Evolutionary conservation across 2,797 vertebrate species (phyloP), one percentile per base, ranked within the genome.

Genomic region (Phataginus tetradactyla): DNA sequence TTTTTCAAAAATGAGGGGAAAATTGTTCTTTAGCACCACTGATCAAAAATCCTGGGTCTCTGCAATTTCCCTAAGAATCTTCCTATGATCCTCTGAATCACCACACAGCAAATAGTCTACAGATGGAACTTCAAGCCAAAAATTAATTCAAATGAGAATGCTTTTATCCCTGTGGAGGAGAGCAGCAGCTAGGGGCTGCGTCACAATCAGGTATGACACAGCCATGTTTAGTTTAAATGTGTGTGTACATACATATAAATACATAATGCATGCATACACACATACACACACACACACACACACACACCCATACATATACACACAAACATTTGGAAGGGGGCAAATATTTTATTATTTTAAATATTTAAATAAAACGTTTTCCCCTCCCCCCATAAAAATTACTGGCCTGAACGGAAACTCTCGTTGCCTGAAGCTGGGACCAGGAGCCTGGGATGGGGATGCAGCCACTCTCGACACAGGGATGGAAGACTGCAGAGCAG

Each of bases 21-120:
- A 95, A 72, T 61, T 25, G 4, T 77, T 92, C 63, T 34, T 42
- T 59, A 87, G 7, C 59, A 63, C 34, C 74, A 89, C 0, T 63
- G 49, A 75, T 66, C 14, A 91, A 37, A 95, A 53, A 39, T 45
- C 75, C 37, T 75, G 37, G 49, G n/a, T 94, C 78, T 96, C 68
- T 89, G 86, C 51, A 69, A 15, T 45, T 74, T 93, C 37, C 27
- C 39, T 81, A 42, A 59, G 85, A 86, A 90, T 49, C 1, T 71
- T 89, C 5, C 68, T 55, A 61, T 66, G 37, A 78, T 49, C 61
- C 66, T 86, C 39, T 21, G 95, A 91, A 90, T 49, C 64, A 86
- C 55, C 37, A 51, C 4, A 55, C 37, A 34, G 78, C 53, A 74
- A 75, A 84, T 2, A 85, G 13, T 64, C 64, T 92, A 49, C 5